Conservation (phyloP, 2,888 invertebrate genomes). For the Acanthopleura granulata region DNA sequence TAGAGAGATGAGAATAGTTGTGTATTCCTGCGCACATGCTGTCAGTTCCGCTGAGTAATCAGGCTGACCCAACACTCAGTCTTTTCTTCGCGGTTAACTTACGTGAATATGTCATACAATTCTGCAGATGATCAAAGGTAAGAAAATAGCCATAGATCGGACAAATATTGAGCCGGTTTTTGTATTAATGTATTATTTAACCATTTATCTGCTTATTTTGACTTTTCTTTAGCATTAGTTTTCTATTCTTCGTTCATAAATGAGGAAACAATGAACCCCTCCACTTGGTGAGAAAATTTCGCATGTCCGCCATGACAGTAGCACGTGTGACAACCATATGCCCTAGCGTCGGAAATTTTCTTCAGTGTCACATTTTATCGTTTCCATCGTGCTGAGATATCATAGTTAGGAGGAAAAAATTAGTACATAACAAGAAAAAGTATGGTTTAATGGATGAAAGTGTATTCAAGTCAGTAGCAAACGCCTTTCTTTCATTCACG, state of each 20-base stretch:
- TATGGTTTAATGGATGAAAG: too few species aligned
- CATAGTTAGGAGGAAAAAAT: too few species aligned
- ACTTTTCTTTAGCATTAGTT: too few species aligned
- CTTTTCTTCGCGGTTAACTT: conserved; percentile 18
- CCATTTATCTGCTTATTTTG: not conserved
- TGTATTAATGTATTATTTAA: not conserved
- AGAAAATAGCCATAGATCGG: conserved; percentile 28
- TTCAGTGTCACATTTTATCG: too few species aligned
- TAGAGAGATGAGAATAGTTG: too few species aligned
- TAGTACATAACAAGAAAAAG: too few species aligned
- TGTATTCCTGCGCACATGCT: not conserved
- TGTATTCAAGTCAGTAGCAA: too few species aligned
- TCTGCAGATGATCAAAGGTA: conserved; percentile 48
- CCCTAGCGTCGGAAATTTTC: not conserved
- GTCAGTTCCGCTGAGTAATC: conserved; percentile 12
- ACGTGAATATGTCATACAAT: conserved; percentile 63
- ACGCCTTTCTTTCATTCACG: too few species aligned
- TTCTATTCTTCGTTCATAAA: not conserved
- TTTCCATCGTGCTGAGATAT: too few species aligned
- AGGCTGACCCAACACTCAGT: not conserved
- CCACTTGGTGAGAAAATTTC: not conserved
- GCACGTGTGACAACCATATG: conserved; percentile 20
- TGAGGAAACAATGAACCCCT: conserved; percentile 6
- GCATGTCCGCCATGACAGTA: conserved; percentile 12
- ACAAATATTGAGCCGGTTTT: not conserved